Conservation (phyloP, 2,113 vertebrate species). For the Paradisaea rubra region DNA sequence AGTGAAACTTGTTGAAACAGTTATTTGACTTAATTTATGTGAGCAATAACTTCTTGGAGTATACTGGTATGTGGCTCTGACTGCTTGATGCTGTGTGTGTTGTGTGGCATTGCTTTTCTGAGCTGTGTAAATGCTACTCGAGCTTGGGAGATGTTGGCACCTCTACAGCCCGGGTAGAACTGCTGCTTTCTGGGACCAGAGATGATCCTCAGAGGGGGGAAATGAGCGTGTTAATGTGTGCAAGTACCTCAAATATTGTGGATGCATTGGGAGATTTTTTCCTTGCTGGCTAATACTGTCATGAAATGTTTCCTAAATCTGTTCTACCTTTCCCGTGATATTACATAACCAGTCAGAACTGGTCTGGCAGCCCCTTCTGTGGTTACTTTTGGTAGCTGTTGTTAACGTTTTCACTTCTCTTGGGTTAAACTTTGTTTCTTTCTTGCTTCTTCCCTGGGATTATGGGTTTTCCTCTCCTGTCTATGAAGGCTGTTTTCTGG, state of each 20-base stretch:
- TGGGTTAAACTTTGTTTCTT: not conserved
- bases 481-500: not conserved
- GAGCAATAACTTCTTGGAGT: not conserved
- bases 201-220: not conserved
- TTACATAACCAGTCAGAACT: not conserved
- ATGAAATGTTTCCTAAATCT: not conserved
- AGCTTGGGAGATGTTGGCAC: not conserved
- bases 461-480: not conserved
- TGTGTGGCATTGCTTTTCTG: not conserved
- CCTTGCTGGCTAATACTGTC: too few relatives aligned
- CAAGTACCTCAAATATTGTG: not conserved
- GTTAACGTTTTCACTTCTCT: not conserved
- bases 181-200: not conserved
- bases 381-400: not conserved
- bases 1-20: not conserved
- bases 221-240: not conserved
- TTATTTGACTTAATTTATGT: not conserved
- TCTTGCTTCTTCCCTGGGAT: not conserved
- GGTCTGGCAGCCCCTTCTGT: not conserved
- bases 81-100: not conserved
- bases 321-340: not conserved
- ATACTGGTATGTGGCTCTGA: not conserved
- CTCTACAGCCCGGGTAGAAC: not conserved
- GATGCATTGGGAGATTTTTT: not conserved
- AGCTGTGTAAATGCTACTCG: fast-evolving